These are phyloP conservation scores for Pangasius sanitwongsei DNA, from an alignment of 2,797 vertebrate species.

Conservation along the genomic window DNA sequence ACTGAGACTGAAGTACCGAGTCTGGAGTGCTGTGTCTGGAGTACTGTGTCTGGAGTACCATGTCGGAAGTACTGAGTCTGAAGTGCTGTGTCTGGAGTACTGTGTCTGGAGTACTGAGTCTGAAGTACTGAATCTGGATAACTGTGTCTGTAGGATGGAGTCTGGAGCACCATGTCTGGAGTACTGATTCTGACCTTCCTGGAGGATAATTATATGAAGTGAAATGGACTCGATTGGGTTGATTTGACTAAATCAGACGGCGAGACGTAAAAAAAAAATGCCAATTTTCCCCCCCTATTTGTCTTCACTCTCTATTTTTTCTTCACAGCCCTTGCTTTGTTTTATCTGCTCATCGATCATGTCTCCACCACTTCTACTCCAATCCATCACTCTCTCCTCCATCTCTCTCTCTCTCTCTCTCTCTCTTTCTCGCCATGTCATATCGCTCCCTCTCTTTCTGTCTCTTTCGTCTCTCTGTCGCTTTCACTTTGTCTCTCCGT, in stretches of 20 bases:
- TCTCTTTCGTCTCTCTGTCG: slow-evolving; percentile 36
- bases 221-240: background rate
- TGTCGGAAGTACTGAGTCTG: background rate
- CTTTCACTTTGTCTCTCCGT: background rate
- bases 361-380: slow-evolving; percentile 58
- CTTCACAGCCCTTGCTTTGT: slow-evolving; percentile 49
- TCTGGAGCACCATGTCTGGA: background rate
- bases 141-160: background rate
- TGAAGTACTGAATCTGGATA: background rate
- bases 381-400: slow-evolving; percentile 56
- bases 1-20: background rate
- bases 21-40: background rate
- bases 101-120: background rate
- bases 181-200: background rate
- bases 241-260: background rate
- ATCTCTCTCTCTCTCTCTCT: slow-evolving; percentile 47
- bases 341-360: slow-evolving; percentile 65
- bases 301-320: slow-evolving; percentile 53
- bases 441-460: slow-evolving; percentile 22
- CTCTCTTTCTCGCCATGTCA: background rate
- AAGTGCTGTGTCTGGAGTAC: background rate
- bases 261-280: background rate
- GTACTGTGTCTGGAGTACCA: too few species aligned
- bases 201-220: background rate
- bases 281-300: slow-evolving; percentile 41